Conservation (phyloP, 2,888 invertebrate genomes). For the Lamproptera curius region DNA sequence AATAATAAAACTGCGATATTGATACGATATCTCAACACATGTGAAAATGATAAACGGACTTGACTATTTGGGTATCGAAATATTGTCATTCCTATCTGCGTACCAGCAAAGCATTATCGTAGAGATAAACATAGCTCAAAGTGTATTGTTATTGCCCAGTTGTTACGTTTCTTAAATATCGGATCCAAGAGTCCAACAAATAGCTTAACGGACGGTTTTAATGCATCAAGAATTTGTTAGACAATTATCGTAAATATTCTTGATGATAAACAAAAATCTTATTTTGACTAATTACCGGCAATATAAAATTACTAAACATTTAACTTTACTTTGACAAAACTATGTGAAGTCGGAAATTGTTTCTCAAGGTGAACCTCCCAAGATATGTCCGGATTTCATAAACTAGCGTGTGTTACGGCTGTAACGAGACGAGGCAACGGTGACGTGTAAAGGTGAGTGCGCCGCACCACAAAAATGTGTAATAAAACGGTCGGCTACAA, state of each 20-base stretch:
- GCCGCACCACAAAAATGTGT: constrained; percentile 4
- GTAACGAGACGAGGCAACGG: background rate
- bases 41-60: background rate
- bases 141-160: too few species aligned
- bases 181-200: too few species aligned
- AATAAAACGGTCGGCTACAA: constrained; percentile 45
- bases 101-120: too few species aligned
- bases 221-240: too few species aligned
- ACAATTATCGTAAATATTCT: too few species aligned
- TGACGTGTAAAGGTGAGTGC: background rate
- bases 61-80: background rate
- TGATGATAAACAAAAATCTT: too few species aligned
- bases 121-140: too few species aligned
- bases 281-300: too few species aligned
- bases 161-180: too few species aligned
- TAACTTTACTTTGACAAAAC: background rate
- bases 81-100: too few species aligned
- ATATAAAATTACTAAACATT: background rate
- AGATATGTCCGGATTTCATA: background rate
- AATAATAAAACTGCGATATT: background rate
- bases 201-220: too few species aligned
- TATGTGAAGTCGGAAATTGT: background rate
- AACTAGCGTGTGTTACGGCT: background rate
- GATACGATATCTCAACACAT: background rate
- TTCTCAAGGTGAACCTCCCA: background rate